Evolutionary conservation across 2,113 vertebrate genomes (phyloP).

Genomic region (Calonectris borealis): DNA sequence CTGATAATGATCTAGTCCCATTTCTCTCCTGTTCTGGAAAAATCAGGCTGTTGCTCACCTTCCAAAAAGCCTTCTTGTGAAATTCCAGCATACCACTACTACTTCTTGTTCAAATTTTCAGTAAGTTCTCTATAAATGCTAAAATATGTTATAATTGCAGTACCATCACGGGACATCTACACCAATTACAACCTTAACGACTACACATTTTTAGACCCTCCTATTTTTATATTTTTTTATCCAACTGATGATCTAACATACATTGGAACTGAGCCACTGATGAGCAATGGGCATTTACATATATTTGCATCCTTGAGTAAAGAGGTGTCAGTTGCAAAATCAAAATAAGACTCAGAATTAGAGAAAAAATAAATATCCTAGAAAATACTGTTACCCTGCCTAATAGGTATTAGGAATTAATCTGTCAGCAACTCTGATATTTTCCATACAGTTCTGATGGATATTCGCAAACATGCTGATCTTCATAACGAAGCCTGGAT

Average conservation of each 20-base stretch:
- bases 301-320: neutral
- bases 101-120: neutral
- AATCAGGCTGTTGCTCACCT: neutral
- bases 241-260: neutral
- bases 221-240: neutral
- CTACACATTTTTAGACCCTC: neutral
- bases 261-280: neutral
- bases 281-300: neutral
- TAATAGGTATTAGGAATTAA: neutral
- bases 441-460: neutral
- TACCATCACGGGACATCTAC: neutral
- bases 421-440: neutral
- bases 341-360: neutral
- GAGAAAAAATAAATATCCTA: neutral
- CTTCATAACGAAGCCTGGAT: neutral
- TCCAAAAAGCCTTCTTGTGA: neutral
- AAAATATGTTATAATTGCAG: neutral
- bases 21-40: neutral
- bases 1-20: neutral
- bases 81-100: neutral
- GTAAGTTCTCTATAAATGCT: neutral
- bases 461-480: neutral
- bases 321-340: neutral
- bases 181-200: neutral
- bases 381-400: neutral